Conservation (phyloP, 2,888 invertebrate species). For the Trachelus troglodyta region DNA sequence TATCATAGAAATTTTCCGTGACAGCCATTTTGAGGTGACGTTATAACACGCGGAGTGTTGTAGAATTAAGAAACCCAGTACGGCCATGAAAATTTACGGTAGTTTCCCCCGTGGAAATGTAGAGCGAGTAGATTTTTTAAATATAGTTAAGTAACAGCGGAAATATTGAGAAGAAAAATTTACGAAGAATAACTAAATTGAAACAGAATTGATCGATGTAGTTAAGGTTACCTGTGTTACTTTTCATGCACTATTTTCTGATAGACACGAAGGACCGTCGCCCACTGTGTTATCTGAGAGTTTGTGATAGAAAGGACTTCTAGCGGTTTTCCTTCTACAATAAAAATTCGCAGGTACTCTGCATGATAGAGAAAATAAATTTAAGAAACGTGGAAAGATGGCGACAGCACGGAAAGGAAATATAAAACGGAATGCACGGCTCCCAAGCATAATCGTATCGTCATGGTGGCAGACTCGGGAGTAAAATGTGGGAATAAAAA, state of each 20-base stretch:
- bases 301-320: not conserved
- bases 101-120: not conserved
- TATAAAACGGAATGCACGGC: not conserved
- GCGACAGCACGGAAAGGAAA: not conserved
- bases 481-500: not conserved
- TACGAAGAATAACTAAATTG: not conserved
- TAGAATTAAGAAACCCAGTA: not conserved
- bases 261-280: not conserved
- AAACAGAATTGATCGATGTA: not conserved
- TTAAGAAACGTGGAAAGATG: not conserved
- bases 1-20: not conserved
- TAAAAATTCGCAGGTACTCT: not conserved
- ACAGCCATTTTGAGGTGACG: not conserved
- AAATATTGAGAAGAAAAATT: not conserved
- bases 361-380: not conserved
- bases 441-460: not conserved
- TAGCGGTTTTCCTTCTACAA: not conserved
- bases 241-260: not conserved
- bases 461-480: not conserved
- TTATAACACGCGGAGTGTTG: not conserved
- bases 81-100: not conserved
- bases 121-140: not conserved
- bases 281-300: not conserved
- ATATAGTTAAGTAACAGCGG: not conserved
- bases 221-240: not conserved